Percentiles rank a stretch among this genome's conserved stretches.
Conservation (phyloP, 2,797 vertebrate species). For the Sebastes taczanowskii region DNA sequence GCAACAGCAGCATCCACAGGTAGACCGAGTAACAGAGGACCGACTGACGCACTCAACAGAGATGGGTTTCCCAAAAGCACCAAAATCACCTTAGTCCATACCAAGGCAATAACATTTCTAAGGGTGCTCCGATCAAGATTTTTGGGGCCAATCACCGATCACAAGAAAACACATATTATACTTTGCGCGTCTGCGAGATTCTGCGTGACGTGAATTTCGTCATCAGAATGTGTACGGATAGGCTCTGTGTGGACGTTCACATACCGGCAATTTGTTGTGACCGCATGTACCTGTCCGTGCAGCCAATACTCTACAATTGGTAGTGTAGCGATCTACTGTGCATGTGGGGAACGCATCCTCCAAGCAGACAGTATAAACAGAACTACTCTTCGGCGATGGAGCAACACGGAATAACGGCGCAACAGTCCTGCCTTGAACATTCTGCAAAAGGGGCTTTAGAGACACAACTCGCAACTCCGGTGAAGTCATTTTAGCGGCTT, state of each 20-base stretch:
- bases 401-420: background rate
- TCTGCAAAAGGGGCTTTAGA: background rate
- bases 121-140: background rate
- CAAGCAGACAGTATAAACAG: background rate
- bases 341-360: no score
- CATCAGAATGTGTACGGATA: background rate
- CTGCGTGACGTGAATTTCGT: background rate
- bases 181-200: rapidly evolving
- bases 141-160: background rate
- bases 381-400: background rate
- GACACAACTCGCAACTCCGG: background rate
- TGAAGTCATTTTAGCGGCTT: background rate
- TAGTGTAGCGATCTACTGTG: background rate
- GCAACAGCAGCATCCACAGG: constrained; percentile 84
- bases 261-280: background rate
- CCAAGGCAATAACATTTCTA: constrained; percentile 49
- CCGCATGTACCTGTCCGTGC: background rate
- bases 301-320: background rate
- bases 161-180: background rate
- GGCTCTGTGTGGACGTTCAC: background rate
- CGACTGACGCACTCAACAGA: constrained; percentile 52
- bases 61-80: constrained; percentile 75
- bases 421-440: background rate
- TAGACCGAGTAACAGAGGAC: constrained; percentile 62
- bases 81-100: constrained; percentile 32